These are phyloP conservation scores for Trichopoda pennipes DNA, from an alignment of 2,888 invertebrate genomes.

Conservation along the genomic window DNA sequence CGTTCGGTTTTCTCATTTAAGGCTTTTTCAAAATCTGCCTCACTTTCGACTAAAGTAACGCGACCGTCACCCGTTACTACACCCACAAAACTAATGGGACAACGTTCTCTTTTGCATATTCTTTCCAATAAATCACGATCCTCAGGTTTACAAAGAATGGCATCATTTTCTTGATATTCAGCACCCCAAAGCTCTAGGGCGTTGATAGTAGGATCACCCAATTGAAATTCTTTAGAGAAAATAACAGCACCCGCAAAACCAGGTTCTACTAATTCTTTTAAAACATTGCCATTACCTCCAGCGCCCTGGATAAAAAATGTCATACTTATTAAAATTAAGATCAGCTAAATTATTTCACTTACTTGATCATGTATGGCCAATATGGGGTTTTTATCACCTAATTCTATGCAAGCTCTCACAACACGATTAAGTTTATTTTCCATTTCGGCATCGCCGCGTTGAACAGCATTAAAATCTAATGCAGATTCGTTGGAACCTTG, in stretches of 20 bases:
- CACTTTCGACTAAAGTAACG: slow-evolving; percentile 86
- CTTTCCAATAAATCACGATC: slow-evolving; percentile 85
- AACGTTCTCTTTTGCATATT: slow-evolving; percentile 93
- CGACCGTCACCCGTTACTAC: slow-evolving; percentile 93
- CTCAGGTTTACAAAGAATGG: slow-evolving; percentile 88
- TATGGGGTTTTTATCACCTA: slow-evolving; percentile 91
- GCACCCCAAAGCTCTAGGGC: slow-evolving; percentile 98
- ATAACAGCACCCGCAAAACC: slow-evolving; percentile 91
- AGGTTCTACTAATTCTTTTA: slow-evolving; percentile 98
- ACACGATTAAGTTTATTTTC: slow-evolving; percentile 97
- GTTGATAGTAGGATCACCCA: slow-evolving; percentile 97
- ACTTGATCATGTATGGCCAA: slow-evolving; percentile 96
- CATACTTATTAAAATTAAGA: neutral
- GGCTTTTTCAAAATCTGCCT: slow-evolving; percentile 80
- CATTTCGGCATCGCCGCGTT: slow-evolving; percentile 97
- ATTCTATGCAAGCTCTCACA: slow-evolving; percentile 94
- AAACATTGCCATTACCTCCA: slow-evolving; percentile 98
- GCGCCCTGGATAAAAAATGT: slow-evolving; percentile 85
- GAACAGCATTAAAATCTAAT: slow-evolving; percentile 97
- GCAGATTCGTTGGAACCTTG: slow-evolving; percentile 93
- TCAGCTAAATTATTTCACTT: neutral
- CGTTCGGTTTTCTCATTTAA: slow-evolving; percentile 75
- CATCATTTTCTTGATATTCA: slow-evolving; percentile 98
- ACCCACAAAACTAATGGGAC: slow-evolving; percentile 96
- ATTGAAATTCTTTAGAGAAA: slow-evolving; percentile 90